Percentiles rank a stretch among this genome's conserved stretches.
phyloP scores from a whole-genome alignment of 2,113 vertebrate species.

The Oxyruncus cristatus region DNA sequence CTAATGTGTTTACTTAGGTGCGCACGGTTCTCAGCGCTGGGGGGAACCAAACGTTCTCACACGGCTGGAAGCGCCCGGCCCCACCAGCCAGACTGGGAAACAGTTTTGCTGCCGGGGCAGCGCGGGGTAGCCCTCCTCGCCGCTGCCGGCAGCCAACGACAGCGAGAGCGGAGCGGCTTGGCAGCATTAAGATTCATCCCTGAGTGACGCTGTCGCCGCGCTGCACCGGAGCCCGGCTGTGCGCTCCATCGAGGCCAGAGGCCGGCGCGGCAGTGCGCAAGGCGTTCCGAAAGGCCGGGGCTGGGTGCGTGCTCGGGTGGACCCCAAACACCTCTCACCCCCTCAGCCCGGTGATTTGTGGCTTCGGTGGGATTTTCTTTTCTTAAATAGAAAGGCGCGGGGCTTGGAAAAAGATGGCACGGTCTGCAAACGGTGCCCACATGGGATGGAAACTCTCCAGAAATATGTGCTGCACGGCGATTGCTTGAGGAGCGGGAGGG shows the following conservation, averaged over 20 bases:
- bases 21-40: constrained; percentile 74
- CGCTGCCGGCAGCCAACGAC: neutral
- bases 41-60: constrained; percentile 81
- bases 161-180: neutral
- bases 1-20: constrained; percentile 94
- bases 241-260: neutral
- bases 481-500: neutral
- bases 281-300: too few species aligned
- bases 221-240: fast-evolving
- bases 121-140: neutral
- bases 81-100: neutral
- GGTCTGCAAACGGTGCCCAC: neutral
- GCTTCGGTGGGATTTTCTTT: neutral
- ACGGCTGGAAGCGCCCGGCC: constrained; percentile 1
- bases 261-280: too few species aligned
- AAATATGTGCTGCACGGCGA: neutral
- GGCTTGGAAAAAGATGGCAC: neutral
- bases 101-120: neutral
- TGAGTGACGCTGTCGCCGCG: neutral
- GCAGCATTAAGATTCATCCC: fast-evolving
- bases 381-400: neutral
- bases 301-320: neutral
- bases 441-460: neutral
- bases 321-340: neutral
- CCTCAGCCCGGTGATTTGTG: neutral